These are phyloP conservation scores for Petrophora chlorosata DNA, from an alignment of 2,888 invertebrate genomes.

Conservation along the genomic window DNA sequence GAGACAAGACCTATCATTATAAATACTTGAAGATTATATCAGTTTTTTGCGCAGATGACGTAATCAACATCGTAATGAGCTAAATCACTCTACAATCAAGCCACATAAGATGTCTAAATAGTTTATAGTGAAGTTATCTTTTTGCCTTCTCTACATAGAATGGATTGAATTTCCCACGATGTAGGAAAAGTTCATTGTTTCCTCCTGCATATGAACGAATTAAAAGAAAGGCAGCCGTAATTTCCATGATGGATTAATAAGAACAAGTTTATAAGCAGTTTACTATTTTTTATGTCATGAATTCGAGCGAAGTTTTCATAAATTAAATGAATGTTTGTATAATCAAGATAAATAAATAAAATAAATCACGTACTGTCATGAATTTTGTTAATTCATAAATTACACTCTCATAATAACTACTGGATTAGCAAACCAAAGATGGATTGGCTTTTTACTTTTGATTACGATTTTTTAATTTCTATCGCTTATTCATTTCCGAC, in stretches of 20 bases:
- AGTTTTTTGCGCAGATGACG: too few species aligned
- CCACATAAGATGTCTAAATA: background rate
- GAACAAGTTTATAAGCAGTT: constrained; percentile 8
- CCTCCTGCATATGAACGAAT: background rate
- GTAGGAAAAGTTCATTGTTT: constrained; percentile 26
- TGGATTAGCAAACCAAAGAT: too few species aligned
- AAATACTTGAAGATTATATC: too few species aligned
- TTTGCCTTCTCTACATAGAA: constrained; percentile 11
- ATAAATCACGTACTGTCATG: background rate
- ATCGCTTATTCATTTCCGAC: too few species aligned
- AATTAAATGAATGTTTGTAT: constrained; percentile 9
- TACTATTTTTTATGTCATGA: too few species aligned
- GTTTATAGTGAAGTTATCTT: background rate
- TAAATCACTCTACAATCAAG: too few species aligned
- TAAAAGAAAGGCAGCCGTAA: constrained; percentile 7
- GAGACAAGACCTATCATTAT: too few species aligned
- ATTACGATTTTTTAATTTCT: too few species aligned
- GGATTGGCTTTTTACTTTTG: too few species aligned
- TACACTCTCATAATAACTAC: background rate
- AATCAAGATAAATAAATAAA: background rate
- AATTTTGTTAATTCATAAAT: background rate
- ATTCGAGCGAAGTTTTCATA: too few species aligned
- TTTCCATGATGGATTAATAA: constrained; percentile 10
- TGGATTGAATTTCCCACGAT: constrained; percentile 11
- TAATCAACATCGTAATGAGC: too few species aligned